Base-by-base conservation (phyloP, 1,140 invertebrate species). In the Scaptomyza pallida region DNA sequence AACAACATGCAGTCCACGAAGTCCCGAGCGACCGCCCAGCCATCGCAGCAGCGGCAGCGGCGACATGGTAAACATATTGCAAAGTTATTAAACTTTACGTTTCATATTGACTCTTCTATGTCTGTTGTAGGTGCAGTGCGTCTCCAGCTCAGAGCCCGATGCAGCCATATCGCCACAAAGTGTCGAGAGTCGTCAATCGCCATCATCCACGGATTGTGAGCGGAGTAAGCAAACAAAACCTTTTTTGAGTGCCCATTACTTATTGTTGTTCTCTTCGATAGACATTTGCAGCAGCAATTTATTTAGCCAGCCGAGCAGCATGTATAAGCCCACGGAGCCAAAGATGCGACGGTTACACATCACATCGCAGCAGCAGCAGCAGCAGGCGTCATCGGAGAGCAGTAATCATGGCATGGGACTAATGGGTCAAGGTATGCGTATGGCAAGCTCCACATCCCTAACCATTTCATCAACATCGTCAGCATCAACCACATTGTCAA, bases 71-170 rank as follows among this genome's bases (percentile, higher is more conserved):
- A 26, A 50, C 6, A 2, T 3, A 0, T 10, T 6, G n/a, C n/a
- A n/a, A n/a, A n/a, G n/a, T n/a, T 3, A 10, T 2, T 17, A 1
- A 45, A 3, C 9, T 6, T n/a, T 1, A 0, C 1, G 1, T 1
- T 12, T 41, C 0, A 2, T 26, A 43, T n/a, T 63, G n/a, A 68
- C 23, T 12, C 5, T n/a, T 2, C n/a, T 55, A n/a, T 37, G 12
- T 10, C 51, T 6, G 5, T 93, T 92, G 37, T 90, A 96, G 95
- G 96, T 97, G 15, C 96, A 97, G 90, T 97, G 95, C 86, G 94
- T 97, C 47, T 97, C 96, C 2, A 96, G 95, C 80, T 96, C 95
- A 82, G 95, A 96, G 85, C 95, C 94, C 10, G 95, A 96, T 90
- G 93, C 93, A 0, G 95, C 83, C 8, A 74, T 89, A 10, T 91